These are phyloP conservation scores for Cacatua alba DNA, from an alignment of 2,113 vertebrate genomes.

Conservation along the genomic window DNA sequence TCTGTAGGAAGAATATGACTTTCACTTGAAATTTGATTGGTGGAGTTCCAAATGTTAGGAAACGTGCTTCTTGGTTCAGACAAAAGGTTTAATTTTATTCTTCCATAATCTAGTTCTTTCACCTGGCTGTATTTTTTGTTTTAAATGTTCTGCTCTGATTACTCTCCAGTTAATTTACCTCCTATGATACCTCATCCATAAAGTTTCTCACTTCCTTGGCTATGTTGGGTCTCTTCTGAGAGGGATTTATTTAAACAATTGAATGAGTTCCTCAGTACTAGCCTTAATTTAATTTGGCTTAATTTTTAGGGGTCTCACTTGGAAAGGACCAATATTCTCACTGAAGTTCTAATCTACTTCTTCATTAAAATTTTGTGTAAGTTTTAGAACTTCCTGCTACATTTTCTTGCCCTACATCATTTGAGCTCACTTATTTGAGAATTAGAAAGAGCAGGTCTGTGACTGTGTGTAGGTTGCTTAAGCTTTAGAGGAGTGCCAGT, in stretches of 20 bases:
- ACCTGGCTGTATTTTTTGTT: not conserved
- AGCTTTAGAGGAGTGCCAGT: not conserved
- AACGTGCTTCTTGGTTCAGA: not conserved
- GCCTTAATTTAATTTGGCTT: not conserved
- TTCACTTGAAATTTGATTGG: not conserved
- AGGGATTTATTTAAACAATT: not conserved
- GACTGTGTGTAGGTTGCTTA: not conserved
- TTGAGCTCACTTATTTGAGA: not conserved
- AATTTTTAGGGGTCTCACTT: not conserved
- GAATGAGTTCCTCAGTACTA: not conserved
- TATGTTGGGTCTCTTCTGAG: not conserved
- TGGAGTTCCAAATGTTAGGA: not conserved
- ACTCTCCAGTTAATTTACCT: not conserved
- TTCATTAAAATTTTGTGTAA: not conserved
- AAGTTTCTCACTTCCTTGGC: not conserved
- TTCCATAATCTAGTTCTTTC: not conserved
- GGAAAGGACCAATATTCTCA: not conserved
- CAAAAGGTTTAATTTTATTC: not conserved
- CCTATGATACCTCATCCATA: not conserved
- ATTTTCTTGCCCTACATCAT: not conserved
- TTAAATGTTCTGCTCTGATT: not conserved
- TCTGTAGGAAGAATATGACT: not conserved
- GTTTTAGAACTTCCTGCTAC: not conserved
- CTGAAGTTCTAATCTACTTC: not conserved
- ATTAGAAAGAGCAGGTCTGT: not conserved